These are phyloP conservation scores for Polydrusus pterygomalis DNA, from an alignment of 2,888 invertebrate genomes.

Conservation along the genomic window DNA sequence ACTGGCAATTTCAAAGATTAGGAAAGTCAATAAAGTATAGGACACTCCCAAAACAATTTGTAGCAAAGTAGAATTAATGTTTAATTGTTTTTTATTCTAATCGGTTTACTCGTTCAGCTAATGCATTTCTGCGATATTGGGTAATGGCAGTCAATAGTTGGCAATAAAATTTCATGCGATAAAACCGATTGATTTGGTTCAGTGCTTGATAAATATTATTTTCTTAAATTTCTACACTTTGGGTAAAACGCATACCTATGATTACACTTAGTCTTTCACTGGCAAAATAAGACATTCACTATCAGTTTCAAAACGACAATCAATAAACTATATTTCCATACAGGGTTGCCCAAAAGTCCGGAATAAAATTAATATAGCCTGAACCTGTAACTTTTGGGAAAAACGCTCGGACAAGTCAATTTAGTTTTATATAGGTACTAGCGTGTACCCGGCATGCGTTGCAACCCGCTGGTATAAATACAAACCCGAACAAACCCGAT, in stretches of 20 bases:
- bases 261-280: no score
- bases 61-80: background rate
- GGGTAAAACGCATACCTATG: background rate
- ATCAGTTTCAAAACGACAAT: no score
- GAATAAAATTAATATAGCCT: no score
- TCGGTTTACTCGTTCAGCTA: slow-evolving; percentile 12
- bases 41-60: slow-evolving; percentile 9
- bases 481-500: no score
- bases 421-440: no score
- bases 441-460: no score
- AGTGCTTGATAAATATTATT: slow-evolving; percentile 17
- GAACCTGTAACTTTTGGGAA: no score
- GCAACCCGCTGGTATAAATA: no score
- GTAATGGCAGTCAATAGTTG: background rate
- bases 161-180: slow-evolving; percentile 30
- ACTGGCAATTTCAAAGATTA: background rate
- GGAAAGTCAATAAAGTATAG: background rate
- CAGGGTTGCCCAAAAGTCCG: no score
- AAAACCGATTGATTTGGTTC: slow-evolving; percentile 34
- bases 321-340: no score
- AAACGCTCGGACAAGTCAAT: no score
- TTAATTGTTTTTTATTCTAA: background rate
- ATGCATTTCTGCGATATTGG: slow-evolving; percentile 23
- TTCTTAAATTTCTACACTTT: slow-evolving; percentile 1
- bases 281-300: no score